A percentile compares a stretch with the other conserved stretches of the same genome.
Conservation (phyloP, 2,888 invertebrate genomes). For the Sceliomorpha sp. region DNA sequence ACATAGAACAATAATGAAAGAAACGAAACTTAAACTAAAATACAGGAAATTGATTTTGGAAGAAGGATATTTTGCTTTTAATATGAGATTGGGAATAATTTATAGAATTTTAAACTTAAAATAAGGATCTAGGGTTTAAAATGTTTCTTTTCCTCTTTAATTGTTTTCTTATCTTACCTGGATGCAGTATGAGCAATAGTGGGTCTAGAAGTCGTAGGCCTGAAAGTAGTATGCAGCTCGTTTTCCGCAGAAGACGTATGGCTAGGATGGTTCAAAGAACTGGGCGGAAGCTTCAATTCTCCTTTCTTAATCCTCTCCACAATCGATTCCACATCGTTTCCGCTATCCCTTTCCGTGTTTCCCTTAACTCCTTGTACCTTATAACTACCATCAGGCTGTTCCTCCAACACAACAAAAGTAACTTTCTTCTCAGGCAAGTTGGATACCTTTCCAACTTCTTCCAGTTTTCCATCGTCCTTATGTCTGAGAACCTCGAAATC, state of each 20-base stretch:
- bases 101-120: too few relatives aligned
- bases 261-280: constrained; percentile 75
- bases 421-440: constrained; percentile 88
- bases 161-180: constrained; percentile 4
- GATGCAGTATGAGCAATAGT: constrained; percentile 33
- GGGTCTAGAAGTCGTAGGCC: constrained; percentile 62
- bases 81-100: too few relatives aligned
- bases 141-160: background rate
- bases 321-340: constrained; percentile 89
- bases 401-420: constrained; percentile 92
- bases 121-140: constrained; percentile 24
- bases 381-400: constrained; percentile 91
- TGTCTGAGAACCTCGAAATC: constrained; percentile 91
- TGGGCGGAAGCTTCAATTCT: constrained; percentile 89
- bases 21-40: too few relatives aligned
- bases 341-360: constrained; percentile 85
- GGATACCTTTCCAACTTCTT: constrained; percentile 85
- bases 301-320: constrained; percentile 90
- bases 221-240: constrained; percentile 59
- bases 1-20: too few relatives aligned
- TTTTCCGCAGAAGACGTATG: constrained; percentile 64
- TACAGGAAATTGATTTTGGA: too few relatives aligned
- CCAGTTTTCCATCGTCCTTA: constrained; percentile 86
- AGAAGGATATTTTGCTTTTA: too few relatives aligned
- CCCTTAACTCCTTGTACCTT: constrained; percentile 92